These are phyloP conservation scores for Galerucella nymphaeae DNA, from an alignment of 2,888 invertebrate genomes.

Conservation along the genomic window DNA sequence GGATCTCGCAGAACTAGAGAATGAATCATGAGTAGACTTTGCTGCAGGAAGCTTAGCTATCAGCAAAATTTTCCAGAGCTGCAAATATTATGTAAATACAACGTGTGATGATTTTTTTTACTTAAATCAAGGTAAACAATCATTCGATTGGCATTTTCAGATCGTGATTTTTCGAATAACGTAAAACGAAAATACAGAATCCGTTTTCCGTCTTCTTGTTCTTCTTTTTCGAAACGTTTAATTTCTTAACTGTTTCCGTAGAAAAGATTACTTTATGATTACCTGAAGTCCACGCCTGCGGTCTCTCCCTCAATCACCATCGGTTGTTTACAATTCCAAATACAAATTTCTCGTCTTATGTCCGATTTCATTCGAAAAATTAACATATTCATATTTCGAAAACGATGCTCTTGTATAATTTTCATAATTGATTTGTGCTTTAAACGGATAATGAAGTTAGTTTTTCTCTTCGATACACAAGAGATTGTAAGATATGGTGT, in stretches of 20 bases:
- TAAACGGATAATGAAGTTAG: conserved; percentile 34
- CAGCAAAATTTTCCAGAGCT: no score
- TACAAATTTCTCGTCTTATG: conserved; percentile 31
- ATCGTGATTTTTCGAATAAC: no score
- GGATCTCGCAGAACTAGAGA: no score
- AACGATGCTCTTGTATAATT: conserved; percentile 39
- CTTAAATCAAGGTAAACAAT: no score
- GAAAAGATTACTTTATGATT: conserved; percentile 8
- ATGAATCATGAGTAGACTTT: no score
- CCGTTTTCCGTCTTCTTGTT: no score
- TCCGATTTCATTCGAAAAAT: conserved; percentile 39
- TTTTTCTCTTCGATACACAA: conserved; percentile 17
- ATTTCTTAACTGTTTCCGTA: conserved; percentile 4
- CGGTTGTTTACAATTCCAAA: conserved; percentile 33
- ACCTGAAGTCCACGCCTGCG: conserved; percentile 6
- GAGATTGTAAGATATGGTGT: conserved; percentile 27
- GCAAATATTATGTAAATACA: no score
- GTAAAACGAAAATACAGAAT: no score
- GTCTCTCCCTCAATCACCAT: conserved; percentile 13
- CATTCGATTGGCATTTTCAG: no score
- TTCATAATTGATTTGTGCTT: conserved; percentile 42
- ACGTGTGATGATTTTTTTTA: no score
- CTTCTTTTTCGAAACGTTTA: not conserved
- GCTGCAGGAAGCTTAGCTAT: no score
- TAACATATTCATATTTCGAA: conserved; percentile 40